Conservation (phyloP, 2,797 vertebrate species). For the Serranus cabrilla region DNA sequence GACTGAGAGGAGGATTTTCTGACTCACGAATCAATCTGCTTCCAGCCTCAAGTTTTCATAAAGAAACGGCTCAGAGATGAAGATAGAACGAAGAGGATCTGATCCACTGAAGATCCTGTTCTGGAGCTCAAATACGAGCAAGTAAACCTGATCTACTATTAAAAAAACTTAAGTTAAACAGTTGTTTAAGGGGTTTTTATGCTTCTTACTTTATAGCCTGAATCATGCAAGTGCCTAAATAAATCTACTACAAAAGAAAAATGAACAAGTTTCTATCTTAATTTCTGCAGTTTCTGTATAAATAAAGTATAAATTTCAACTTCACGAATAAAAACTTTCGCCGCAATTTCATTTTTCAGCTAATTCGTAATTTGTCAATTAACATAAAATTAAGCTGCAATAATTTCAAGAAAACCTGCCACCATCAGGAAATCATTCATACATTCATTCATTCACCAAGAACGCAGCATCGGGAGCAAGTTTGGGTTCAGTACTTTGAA, state of each 20-base stretch:
- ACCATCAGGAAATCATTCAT: no score
- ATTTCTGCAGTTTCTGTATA: not conserved
- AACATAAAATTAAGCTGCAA: no score
- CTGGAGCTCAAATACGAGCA: constrained; percentile 5
- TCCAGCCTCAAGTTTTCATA: constrained; percentile 38
- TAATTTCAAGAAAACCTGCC: no score
- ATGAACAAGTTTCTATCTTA: not conserved
- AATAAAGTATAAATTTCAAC: no score
- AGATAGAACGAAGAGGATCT: constrained; percentile 24
- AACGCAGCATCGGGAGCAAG: no score
- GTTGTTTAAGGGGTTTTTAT: constrained; percentile 3
- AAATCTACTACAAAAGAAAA: constrained; percentile 6
- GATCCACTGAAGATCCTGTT: constrained; percentile 8
- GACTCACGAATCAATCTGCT: constrained; percentile 50
- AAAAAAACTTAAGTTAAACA: not conserved
- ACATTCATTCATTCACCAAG: no score
- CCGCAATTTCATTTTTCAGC: no score
- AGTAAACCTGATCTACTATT: constrained; percentile 10
- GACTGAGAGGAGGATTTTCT: constrained; percentile 50
- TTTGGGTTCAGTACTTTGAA: no score
- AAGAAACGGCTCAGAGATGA: constrained; percentile 35
- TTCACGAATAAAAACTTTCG: no score
- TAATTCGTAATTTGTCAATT: no score
- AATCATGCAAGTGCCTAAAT: not conserved
- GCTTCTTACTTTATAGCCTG: not conserved